These are phyloP conservation scores for Champsocephalus gunnari DNA, from an alignment of 2,797 vertebrate genomes.

Conservation along the genomic window DNA sequence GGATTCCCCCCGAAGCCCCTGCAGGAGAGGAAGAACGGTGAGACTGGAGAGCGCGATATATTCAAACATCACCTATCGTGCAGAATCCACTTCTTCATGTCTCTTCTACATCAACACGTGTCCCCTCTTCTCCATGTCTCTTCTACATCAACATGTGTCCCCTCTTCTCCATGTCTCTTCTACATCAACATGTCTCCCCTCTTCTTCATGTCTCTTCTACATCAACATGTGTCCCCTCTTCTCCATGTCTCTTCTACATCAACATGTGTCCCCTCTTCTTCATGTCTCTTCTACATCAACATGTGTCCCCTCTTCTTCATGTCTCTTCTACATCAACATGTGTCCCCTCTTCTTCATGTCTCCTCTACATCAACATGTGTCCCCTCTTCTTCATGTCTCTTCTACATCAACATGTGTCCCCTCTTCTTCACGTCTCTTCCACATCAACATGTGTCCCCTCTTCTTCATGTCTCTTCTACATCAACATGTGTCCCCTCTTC, in stretches of 20 bases:
- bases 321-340: neutral
- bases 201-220: neutral
- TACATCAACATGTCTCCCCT: neutral
- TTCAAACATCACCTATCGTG: no score
- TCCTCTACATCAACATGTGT: neutral
- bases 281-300: neutral
- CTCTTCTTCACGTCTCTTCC: neutral
- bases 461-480: neutral
- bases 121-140: neutral
- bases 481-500: neutral
- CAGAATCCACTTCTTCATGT: neutral
- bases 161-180: neutral
- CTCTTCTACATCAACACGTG: neutral
- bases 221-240: neutral
- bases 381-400: no score
- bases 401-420: neutral
- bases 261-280: no score
- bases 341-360: neutral
- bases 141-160: neutral
- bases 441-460: neutral
- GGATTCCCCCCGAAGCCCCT: conserved; percentile 86
- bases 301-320: no score
- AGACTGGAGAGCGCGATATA: conserved; percentile 26
- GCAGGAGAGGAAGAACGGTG: conserved; percentile 92
- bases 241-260: neutral